Evolutionary conservation across 1,140 invertebrate species (phyloP).

Genomic region (Bombus fervidus): DNA sequence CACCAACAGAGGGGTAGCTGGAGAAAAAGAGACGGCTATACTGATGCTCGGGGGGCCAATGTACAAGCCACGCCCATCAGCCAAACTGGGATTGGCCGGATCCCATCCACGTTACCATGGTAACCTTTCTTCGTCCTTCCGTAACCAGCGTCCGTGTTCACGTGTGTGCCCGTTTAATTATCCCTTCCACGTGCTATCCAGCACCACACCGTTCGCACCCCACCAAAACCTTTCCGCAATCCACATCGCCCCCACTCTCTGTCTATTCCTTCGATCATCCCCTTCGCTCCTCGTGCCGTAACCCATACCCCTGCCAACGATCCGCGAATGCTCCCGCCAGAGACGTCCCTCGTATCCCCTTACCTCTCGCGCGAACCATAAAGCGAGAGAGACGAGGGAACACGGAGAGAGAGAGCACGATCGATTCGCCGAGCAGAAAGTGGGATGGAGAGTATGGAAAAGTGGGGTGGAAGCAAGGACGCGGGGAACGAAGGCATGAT

Average conservation of each 20-base stretch:
- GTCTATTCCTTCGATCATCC: neutral
- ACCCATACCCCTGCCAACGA: conserved; percentile 15
- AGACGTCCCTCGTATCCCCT: conserved; percentile 48
- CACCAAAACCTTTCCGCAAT: conserved; percentile 23
- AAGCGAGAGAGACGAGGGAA: conserved; percentile 37
- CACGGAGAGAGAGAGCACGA: conserved; percentile 60
- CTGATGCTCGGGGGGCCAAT: conserved; percentile 65
- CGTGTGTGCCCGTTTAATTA: conserved; percentile 79
- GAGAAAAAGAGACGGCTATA: conserved; percentile 46
- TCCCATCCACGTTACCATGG: conserved; percentile 77
- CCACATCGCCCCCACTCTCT: conserved; percentile 7
- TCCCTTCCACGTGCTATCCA: conserved; percentile 70
- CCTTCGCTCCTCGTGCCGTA: conserved; percentile 30
- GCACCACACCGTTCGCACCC: conserved; percentile 37
- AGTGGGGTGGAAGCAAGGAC: conserved; percentile 26
- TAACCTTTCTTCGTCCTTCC: conserved; percentile 77
- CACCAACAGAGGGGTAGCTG: conserved; percentile 4
- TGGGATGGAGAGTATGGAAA: conserved; percentile 50
- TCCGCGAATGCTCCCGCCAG: conserved; percentile 29
- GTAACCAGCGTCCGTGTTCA: conserved; percentile 56
- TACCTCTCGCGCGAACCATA: conserved; percentile 22
- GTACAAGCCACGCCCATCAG: conserved; percentile 76
- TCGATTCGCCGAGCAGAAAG: conserved; percentile 51
- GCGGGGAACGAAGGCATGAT: conserved; percentile 48
- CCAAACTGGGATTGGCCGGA: conserved; percentile 77